Conservation (phyloP, 1,140 invertebrate genomes). For the Aphaenogaster ashmeadi region DNA sequence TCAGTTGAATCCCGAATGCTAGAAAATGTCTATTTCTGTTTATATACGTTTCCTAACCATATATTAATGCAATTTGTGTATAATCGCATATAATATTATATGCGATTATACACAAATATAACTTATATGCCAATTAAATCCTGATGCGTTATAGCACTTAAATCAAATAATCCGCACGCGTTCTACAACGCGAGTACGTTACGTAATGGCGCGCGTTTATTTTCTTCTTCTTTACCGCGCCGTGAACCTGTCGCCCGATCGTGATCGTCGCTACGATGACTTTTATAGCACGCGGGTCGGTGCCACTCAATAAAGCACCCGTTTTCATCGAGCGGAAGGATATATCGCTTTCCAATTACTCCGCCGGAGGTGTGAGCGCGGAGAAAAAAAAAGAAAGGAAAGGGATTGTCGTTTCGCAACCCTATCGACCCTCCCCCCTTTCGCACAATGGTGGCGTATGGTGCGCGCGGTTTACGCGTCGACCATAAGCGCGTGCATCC, state of each 20-base stretch:
- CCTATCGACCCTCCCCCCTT: constrained; percentile 61
- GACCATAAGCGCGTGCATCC: constrained; percentile 64
- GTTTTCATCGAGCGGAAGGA: constrained; percentile 76
- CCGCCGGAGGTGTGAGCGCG: constrained; percentile 58
- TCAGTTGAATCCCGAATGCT: background rate
- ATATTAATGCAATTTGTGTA: background rate
- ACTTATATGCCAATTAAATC: background rate
- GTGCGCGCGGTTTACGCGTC: constrained; percentile 26
- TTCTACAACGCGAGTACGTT: background rate
- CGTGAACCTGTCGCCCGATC: constrained; percentile 61
- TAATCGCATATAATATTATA: background rate
- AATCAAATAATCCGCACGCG: background rate
- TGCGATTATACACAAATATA: too few species aligned
- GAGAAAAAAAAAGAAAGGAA: constrained; percentile 37
- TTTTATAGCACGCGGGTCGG: constrained; percentile 55
- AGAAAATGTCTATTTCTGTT: background rate
- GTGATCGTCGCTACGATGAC: constrained; percentile 23
- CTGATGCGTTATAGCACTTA: background rate
- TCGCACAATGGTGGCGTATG: constrained; percentile 53
- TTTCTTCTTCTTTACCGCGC: constrained; percentile 8
- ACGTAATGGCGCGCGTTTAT: background rate
- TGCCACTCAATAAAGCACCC: constrained; percentile 73
- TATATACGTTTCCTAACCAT: background rate
- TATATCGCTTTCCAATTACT: constrained; percentile 81
- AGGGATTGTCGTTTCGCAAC: constrained; percentile 61